These are phyloP conservation scores for Actinopyga echinites DNA, from an alignment of 53 echinoderm and acorn worm genomes.

Conservation along the genomic window DNA sequence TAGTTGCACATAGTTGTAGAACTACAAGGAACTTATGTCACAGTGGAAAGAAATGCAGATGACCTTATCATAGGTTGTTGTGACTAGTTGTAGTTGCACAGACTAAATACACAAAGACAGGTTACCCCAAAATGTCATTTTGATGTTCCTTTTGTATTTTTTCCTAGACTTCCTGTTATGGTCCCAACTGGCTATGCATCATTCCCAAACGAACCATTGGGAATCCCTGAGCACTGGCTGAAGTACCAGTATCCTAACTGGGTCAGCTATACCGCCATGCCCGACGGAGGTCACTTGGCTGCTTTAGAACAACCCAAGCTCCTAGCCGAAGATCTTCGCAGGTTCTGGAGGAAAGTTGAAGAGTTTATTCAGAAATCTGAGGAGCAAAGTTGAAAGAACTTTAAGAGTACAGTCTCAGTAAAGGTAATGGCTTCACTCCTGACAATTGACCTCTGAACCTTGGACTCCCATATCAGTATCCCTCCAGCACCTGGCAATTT, in stretches of 20 bases:
- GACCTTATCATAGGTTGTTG: no score
- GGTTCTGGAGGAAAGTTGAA: constrained; percentile 71
- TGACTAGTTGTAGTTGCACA: no score
- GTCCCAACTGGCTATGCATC: constrained; percentile 67
- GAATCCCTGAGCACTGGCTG: constrained; percentile 52
- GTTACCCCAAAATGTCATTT: no score
- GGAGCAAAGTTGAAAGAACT: no score
- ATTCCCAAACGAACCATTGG: constrained; percentile 54
- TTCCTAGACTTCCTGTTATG: constrained; percentile 24
- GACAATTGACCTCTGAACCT: no score
- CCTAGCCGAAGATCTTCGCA: constrained; percentile 63
- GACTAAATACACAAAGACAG: no score
- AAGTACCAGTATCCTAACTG: constrained; percentile 40
- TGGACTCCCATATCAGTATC: no score
- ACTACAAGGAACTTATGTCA: constrained; percentile 64
- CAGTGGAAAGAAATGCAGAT: no score
- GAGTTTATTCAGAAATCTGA: not conserved
- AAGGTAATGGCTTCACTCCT: no score
- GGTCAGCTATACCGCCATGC: constrained; percentile 63
- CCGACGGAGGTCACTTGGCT: constrained; percentile 75
- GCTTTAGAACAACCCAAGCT: constrained; percentile 66
- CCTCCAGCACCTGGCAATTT: no score
- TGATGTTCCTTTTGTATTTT: not conserved
- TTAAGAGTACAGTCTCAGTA: no score
- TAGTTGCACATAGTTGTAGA: no score